Percentiles rank a stretch among this genome's conserved stretches.
These are phyloP conservation scores for Julus scandinavius DNA, from an alignment of 2,888 invertebrate genomes.

Conservation along the genomic window DNA sequence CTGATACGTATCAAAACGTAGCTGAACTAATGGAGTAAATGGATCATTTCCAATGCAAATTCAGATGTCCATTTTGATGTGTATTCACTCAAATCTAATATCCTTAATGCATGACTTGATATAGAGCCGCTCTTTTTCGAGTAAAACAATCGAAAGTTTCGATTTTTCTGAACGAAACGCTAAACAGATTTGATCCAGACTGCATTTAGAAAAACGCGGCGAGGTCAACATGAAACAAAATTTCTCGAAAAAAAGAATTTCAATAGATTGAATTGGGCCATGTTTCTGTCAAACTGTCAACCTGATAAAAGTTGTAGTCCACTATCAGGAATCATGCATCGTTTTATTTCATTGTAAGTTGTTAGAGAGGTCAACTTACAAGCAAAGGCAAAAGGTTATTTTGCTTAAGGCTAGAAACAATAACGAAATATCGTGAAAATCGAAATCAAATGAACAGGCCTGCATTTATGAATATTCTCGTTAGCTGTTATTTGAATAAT, in stretches of 20 bases:
- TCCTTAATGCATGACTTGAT: not conserved
- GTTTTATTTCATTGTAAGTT: not conserved
- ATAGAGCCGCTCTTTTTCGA: not conserved
- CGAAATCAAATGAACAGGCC: too few species aligned
- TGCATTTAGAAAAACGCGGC: not conserved
- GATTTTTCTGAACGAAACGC: not conserved
- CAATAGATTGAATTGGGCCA: constrained; percentile 8
- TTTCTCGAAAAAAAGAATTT: not conserved
- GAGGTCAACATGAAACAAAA: not conserved
- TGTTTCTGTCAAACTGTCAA: constrained; percentile 31
- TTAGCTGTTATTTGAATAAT: too few species aligned
- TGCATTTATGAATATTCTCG: too few species aligned
- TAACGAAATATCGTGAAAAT: too few species aligned
- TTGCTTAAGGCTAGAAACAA: not conserved
- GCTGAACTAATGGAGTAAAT: constrained; percentile 20
- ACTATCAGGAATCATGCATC: not conserved
- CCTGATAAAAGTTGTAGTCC: constrained; percentile 17
- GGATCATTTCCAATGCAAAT: constrained; percentile 25
- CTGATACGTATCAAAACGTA: not conserved
- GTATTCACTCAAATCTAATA: constrained; percentile 19
- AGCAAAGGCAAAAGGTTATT: not conserved
- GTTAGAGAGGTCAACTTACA: not conserved
- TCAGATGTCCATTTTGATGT: not conserved
- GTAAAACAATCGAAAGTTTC: constrained; percentile 4
- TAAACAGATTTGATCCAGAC: not conserved